These are phyloP conservation scores for Verasper variegatus DNA, from an alignment of 2,113 vertebrate species.

Conservation along the genomic window DNA sequence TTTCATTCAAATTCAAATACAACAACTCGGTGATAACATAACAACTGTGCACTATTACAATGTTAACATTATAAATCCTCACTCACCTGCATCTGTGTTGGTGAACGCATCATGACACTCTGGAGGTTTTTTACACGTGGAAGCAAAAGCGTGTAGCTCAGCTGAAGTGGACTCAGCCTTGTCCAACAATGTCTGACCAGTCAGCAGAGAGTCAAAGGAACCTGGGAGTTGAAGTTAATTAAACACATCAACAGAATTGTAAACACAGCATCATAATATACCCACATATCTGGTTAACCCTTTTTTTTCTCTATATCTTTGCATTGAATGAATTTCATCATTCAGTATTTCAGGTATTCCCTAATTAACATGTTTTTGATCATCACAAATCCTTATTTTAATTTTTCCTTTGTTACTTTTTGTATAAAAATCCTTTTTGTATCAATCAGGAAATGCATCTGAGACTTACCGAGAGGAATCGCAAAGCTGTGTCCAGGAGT, in stretches of 20 bases:
- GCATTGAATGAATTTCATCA: no score
- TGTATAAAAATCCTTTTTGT: no score
- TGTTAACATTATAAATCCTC: background rate
- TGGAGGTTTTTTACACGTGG: conserved; percentile 80
- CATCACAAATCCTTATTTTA: no score
- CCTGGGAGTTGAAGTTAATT: conserved; percentile 54
- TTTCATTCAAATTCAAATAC: background rate
- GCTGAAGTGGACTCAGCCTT: conserved; percentile 79
- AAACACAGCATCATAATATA: background rate
- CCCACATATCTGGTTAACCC: background rate
- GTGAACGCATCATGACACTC: conserved; percentile 89
- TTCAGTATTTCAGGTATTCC: no score
- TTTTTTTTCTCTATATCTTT: no score
- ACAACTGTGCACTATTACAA: background rate
- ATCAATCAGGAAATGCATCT: background rate
- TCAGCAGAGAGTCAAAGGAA: conserved; percentile 56
- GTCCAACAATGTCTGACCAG: conserved; percentile 62
- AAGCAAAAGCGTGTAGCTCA: conserved; percentile 88
- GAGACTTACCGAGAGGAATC: conserved; percentile 79
- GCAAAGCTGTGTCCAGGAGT: conserved; percentile 47
- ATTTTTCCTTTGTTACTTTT: no score
- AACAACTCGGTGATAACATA: no score
- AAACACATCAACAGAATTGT: background rate
- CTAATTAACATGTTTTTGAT: no score
- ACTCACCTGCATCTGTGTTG: conserved; percentile 87